Evolutionary conservation across 2,888 invertebrate species (phyloP).

Genomic region (Blomia tropicalis): DNA sequence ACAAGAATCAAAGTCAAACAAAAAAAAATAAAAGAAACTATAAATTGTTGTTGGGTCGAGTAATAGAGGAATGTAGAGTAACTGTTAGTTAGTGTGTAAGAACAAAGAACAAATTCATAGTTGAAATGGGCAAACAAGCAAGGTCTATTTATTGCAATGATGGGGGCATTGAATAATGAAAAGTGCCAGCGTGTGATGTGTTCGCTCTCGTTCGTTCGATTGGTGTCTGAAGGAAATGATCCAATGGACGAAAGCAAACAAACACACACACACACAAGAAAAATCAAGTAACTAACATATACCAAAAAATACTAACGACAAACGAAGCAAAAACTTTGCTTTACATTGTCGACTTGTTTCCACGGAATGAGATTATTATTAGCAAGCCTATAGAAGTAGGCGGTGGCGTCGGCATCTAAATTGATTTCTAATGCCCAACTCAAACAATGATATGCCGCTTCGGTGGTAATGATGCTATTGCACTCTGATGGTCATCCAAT

Average conservation of each 20-base stretch:
- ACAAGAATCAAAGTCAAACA: not conserved
- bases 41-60: not conserved
- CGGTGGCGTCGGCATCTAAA: no score
- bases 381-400: no score
- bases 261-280: no score
- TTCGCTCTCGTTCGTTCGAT: not conserved
- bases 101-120: not conserved
- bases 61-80: not conserved
- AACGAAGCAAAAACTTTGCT: no score
- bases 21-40: not conserved
- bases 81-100: not conserved
- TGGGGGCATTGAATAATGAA: not conserved
- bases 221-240: not conserved
- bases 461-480: no score
- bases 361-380: slow-evolving; percentile 10
- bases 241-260: no score
- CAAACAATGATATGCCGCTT: no score
- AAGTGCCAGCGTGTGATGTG: not conserved
- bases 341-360: no score
- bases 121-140: not conserved
- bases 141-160: not conserved
- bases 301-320: no score
- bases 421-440: slow-evolving; percentile 5
- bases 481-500: no score
- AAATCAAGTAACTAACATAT: no score